Base-by-base conservation (phyloP, 2,797 vertebrate species). In the Tragopan temminckii region DNA sequence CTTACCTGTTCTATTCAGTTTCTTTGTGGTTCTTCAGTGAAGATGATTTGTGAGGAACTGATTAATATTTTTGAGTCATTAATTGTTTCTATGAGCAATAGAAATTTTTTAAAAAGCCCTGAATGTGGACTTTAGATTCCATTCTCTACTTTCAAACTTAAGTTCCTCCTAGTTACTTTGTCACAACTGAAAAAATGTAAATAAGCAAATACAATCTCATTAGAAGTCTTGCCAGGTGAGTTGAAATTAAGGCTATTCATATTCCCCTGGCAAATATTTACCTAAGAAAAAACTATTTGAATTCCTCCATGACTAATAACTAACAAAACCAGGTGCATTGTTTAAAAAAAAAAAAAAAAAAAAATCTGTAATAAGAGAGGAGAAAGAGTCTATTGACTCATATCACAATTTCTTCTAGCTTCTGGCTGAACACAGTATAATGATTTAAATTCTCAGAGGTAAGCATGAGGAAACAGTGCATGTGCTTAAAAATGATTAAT, bases 211-310 rank as follows among this genome's bases (percentile, higher is more conserved):
- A 57, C 3, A 59, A 9, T 33, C 13, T 45, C 31, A 46, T 5
- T 36, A 92, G 48, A 63, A 72, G 14, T 69, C 35, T 50, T 85
- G 14, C 0, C 8, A 87, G 25, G 14, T 71, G 69, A 67, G 43
- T 33, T 92, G n/a, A 46, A 43, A 5, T 1, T 61, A 52, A 81
- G 59, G 24, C 15, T 76, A 74, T 93, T 87, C 85, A 67, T 70
- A 91, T 36, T 38, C 13, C n/a, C 21, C 74, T 42, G 24, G 25
- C 18, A 95, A 95, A 94, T 90, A 94, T 90, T 93, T 91, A 72
- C 43, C 20, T 62, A 58, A 18, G 27, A 74, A 82, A 81, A 70
- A 76, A 67, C 21, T 46, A 14, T 58, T 88, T 85, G 13, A 20
- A 80, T 95, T 92, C 19, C n/a, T 93, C 23, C 68, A 13, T 2